Evolutionary conservation across 2,888 invertebrate species (phyloP), one percentile per base, ranked within the genome.

Genomic region (Drosophila tanythrix): DNA sequence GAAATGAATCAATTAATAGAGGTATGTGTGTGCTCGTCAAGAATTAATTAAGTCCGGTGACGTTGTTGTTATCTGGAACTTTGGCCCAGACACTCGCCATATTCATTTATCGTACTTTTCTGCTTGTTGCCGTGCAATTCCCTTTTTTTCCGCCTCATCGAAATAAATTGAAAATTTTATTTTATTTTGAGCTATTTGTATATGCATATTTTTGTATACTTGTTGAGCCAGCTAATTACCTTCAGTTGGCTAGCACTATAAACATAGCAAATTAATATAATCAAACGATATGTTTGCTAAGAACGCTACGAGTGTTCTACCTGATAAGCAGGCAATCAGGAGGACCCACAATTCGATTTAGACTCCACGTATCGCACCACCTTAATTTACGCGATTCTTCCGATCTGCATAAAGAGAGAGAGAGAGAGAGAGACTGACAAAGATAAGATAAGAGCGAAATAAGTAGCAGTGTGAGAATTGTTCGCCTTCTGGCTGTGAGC

Each of bases 341-440:
- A 48, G 35, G 31, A 52, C 25, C 15, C 11, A 6, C 25, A 31
- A 15, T 67, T 40, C 27, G 48, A 73, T 58, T 59, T 56, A 57
- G 63, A 79, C 71, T 67, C 62, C 80, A 51, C 21, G 52, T 29
- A 65, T 65, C 33, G 75, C 71, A 84, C 64, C 66, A 29, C 59
- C 68, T 70, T 79, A 70, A 85, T 82, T 85, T 82, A 81, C 85
- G 80, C 52, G 67, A 48, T 48, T 75, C 69, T 84, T 84, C 69
- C 81, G 80, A 52, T 53, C 48, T 36, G 3, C 6, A 25, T 33
- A 18, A 21, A 15, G 6, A 52, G n/a, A 64, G 15, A 50, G 38
- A 48, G 27, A 25, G 43, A 6, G 25, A 3, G 13, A 11, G 53
- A 40, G 33, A 27, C 15, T 10, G 33, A 7, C 25, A 58, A 15